Percentiles rank a stretch among this genome's conserved stretches.
phyloP scores from a whole-genome alignment of 2,888 invertebrate genomes.

The Zelleria hepariella region DNA sequence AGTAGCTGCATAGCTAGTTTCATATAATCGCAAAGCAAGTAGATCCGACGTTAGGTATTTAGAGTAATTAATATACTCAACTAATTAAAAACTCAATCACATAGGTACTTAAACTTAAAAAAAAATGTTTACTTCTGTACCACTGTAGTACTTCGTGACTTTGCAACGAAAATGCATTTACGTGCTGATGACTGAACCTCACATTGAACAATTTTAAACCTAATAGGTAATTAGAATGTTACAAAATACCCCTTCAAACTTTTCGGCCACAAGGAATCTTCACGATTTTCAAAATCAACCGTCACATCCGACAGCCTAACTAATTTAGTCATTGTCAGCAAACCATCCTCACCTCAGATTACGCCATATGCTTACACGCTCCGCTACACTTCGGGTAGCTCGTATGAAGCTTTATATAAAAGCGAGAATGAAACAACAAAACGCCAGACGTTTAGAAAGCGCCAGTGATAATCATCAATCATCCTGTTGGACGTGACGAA shows the following conservation, averaged over 20 bases:
- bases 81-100: no score
- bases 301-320: neutral
- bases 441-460: slow-evolving; percentile 34
- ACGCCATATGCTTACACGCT: neutral
- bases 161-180: no score
- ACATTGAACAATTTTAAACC: no score
- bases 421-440: neutral
- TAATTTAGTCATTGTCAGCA: neutral
- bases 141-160: no score
- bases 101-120: no score
- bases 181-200: no score
- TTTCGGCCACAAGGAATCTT: neutral
- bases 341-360: neutral
- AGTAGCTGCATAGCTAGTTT: neutral
- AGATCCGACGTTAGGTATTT: no score
- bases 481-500: slow-evolving; percentile 49
- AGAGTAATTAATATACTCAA: no score
- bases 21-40: neutral
- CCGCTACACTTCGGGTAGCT: neutral
- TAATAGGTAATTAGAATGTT: neutral
- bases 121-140: no score
- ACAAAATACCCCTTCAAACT: neutral
- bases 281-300: neutral
- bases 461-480: slow-evolving; percentile 44
- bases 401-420: neutral